Base-by-base conservation (phyloP, 2,888 invertebrate genomes). In the Eristalis intricaria region DNA sequence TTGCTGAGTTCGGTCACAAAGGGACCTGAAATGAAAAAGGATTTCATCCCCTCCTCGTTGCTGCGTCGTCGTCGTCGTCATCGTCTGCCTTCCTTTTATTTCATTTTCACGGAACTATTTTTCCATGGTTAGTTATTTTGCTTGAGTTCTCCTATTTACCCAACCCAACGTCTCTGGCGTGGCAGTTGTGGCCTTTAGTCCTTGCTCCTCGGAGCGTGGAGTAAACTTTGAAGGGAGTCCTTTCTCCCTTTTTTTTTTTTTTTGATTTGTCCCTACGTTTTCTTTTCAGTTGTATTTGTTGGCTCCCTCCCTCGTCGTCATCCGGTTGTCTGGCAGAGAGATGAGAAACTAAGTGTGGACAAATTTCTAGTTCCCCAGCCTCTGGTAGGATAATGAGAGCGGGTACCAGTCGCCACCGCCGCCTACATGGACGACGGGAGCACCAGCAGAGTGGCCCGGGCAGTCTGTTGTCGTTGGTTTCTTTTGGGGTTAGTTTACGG, bases 91-190 rank as follows among this genome's bases (percentile, higher is more conserved):
- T 81, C 70, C 38, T 70, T 87, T 84, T 76, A 70, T 75, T 84
- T 76, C 58, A 56, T 79, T 84, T 84, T 68, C 71, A 65, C 38
- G 15, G 66, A 87, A 84, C 87, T 84, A 87, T 87, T 87, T 77
- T 84, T 75, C 76, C 64, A 83, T 79, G 75, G 84, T 87, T 87
- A 84, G 79, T 87, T 87, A 87, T 87, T 84, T 84, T 84, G 87
- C 71, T 84, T 79, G 79, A 81, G 84, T 84, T 76, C 73, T 75
- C 71, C 79, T 84, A 80, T 87, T 87, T 87, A 84, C 63, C 40
- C 77, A 70, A 56, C 29, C 70, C 61, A 29, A n/a, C n/a, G 13
- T 23, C 64, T 40, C 63, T 4, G 22, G 32, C 13, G 19, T 81
- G 64, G 70, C 63, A 71, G 70, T 75, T 77, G 84, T 77, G 78